Evolutionary conservation across 2,888 invertebrate genomes (phyloP).

Genomic region (Amiota mariae): DNA sequence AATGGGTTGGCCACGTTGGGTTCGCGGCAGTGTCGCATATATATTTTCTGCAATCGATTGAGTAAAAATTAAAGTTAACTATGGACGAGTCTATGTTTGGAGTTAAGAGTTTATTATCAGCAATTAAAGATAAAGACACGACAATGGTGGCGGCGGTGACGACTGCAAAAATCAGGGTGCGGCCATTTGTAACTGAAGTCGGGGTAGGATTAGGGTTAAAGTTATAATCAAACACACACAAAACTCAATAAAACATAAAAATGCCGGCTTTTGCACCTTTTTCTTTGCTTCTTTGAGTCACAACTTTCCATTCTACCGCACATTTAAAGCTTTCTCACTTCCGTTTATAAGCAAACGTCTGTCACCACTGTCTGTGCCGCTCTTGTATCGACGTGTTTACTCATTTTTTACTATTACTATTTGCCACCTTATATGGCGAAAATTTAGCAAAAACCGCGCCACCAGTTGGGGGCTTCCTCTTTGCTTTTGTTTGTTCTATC

Average conservation of each 20-base stretch:
- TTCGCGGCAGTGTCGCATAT: conserved; percentile 95
- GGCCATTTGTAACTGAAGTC: conserved; percentile 38
- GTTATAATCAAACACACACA: conserved; percentile 18
- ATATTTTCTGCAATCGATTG: conserved; percentile 81
- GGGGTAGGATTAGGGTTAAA: conserved; percentile 3
- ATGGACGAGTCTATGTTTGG: background rate
- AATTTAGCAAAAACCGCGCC: background rate
- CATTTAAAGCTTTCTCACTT: conserved; percentile 52
- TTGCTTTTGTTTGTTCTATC: background rate
- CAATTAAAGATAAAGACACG: conserved; percentile 18
- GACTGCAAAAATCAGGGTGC: conserved; percentile 49
- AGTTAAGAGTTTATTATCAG: background rate
- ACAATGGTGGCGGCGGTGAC: conserved; percentile 31
- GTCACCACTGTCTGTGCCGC: conserved; percentile 50
- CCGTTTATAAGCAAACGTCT: background rate
- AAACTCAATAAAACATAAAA: background rate
- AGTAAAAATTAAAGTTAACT: conserved; percentile 8
- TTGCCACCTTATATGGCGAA: conserved; percentile 6
- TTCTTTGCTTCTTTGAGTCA: conserved; percentile 42
- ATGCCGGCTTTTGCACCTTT: background rate
- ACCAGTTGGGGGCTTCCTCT: background rate
- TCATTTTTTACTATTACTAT: conserved; percentile 44
- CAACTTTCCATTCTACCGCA: conserved; percentile 59
- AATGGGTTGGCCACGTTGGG: conserved; percentile 94
- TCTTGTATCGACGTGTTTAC: conserved; percentile 54